Conservation (phyloP, 2,797 vertebrate genomes). For the Aldrovandia affinis region DNA sequence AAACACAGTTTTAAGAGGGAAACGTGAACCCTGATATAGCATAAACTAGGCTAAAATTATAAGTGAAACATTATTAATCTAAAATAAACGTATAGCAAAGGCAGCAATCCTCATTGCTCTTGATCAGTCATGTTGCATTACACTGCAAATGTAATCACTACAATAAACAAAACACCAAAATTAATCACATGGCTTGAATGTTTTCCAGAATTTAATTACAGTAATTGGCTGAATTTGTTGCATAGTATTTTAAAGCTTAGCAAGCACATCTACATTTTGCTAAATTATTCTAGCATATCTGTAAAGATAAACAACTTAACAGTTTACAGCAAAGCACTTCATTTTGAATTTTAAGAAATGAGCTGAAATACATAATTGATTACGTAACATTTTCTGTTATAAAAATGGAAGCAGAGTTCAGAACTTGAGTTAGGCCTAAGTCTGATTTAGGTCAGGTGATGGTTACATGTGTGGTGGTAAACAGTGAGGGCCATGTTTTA, state of each 20-base stretch:
- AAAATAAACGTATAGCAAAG: not conserved
- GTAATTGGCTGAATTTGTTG: not conserved
- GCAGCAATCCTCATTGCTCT: not conserved
- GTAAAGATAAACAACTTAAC: too few relatives aligned
- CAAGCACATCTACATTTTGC: not conserved
- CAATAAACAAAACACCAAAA: not conserved
- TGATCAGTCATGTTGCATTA: not conserved
- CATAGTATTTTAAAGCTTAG: not conserved
- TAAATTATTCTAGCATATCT: too few relatives aligned
- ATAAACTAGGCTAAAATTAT: not conserved
- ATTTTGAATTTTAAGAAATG: too few relatives aligned
- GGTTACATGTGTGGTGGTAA: not conserved
- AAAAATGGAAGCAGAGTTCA: not conserved
- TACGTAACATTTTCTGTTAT: not conserved
- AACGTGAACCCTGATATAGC: not conserved
- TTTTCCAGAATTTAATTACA: not conserved
- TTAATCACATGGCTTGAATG: not conserved
- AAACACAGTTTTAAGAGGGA: not conserved
- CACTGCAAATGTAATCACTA: slow-evolving; percentile 7
- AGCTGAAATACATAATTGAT: not conserved
- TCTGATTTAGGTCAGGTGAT: not conserved
- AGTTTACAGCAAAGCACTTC: too few relatives aligned
- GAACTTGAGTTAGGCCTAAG: not conserved
- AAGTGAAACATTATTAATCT: not conserved
- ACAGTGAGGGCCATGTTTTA: too few relatives aligned